Evolutionary conservation across 2,888 invertebrate genomes (phyloP).

Genomic region (Aromia moschata): DNA sequence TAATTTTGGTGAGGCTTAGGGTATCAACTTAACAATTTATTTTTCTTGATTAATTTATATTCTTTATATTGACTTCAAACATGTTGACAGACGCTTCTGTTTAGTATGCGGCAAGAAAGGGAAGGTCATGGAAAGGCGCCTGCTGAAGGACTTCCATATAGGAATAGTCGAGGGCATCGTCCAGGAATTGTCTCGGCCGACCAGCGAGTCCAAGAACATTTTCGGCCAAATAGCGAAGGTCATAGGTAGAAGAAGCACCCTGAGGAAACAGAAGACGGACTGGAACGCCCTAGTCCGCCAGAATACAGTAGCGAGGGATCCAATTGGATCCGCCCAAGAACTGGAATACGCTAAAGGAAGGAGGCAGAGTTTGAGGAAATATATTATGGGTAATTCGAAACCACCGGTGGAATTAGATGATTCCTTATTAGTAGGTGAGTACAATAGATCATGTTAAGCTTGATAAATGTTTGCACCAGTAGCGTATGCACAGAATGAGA

Average conservation of each 20-base stretch:
- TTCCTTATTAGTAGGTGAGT: slow-evolving; percentile 73
- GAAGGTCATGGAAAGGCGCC: slow-evolving; percentile 85
- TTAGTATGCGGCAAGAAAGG: slow-evolving; percentile 85
- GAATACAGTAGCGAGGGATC: slow-evolving; percentile 75
- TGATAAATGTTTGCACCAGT: not conserved
- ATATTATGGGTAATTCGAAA: slow-evolving; percentile 73
- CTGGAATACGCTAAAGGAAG: slow-evolving; percentile 70
- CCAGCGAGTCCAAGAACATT: slow-evolving; percentile 78
- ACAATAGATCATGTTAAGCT: not conserved
- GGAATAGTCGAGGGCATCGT: slow-evolving; percentile 86
- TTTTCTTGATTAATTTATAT: no score
- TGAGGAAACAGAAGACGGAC: slow-evolving; percentile 73
- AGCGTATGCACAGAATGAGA: no score
- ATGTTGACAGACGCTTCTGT: no score
- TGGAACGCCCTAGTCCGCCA: slow-evolving; percentile 86
- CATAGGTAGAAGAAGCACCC: slow-evolving; percentile 71
- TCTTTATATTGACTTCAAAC: no score
- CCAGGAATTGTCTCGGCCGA: slow-evolving; percentile 71
- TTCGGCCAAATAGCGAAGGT: slow-evolving; percentile 86
- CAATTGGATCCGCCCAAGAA: slow-evolving; percentile 81
- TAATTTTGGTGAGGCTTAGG: no score
- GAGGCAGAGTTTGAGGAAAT: slow-evolving; percentile 77
- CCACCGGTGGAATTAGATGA: slow-evolving; percentile 75
- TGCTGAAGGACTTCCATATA: slow-evolving; percentile 90
- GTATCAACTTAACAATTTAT: no score